Base-by-base conservation (phyloP, 1,140 invertebrate genomes). In the Euwallacea similis region DNA sequence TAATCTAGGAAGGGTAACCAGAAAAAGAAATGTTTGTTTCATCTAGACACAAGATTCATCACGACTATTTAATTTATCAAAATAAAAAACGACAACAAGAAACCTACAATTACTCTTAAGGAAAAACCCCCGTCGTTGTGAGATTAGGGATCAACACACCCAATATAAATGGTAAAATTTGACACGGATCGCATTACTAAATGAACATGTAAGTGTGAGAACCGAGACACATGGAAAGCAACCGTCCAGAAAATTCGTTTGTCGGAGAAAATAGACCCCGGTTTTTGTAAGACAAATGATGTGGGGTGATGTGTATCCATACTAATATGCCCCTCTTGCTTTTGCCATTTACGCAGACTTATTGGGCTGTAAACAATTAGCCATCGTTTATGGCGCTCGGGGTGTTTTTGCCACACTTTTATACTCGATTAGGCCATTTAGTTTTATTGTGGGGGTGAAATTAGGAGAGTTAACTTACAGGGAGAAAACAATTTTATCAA, bases 241-340 rank as follows among this genome's bases (percentile, higher is more conserved):
- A 73, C 78, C 77, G 79, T 67, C 74, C 77, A 72, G 78, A 79
- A 81, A 81, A 81, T 81, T 81, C 79, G 79, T 81, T 81, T 81
- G 79, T 81, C 75, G 78, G 75, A 75, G 78, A 80, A 81, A 81
- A 80, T 79, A 78, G 79, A 76, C 73, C 78, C 72, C 74, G 76
- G 77, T 80, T 80, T 80, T 81, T 78, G 74, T 76, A 75, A 81
- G 79, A 81, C 79, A 81, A 81, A 81, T 80, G 79, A 81, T 81
- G 77, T 77, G 74, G 75, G 77, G 78, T 74, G 77, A 77, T 77
- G 75, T 74, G 72, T 75, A 79, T 78, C 76, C 77, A 79, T 78
- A 77, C 76, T 79, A 79, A 80, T 78, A 79, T 77, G 66, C 64
- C 69, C 59, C 66, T 68, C 56, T 33, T 68, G 66, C 66, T 56